phyloP scores from a whole-genome alignment of 2,888 invertebrate species.

The Hipparchia sbordonii region DNA sequence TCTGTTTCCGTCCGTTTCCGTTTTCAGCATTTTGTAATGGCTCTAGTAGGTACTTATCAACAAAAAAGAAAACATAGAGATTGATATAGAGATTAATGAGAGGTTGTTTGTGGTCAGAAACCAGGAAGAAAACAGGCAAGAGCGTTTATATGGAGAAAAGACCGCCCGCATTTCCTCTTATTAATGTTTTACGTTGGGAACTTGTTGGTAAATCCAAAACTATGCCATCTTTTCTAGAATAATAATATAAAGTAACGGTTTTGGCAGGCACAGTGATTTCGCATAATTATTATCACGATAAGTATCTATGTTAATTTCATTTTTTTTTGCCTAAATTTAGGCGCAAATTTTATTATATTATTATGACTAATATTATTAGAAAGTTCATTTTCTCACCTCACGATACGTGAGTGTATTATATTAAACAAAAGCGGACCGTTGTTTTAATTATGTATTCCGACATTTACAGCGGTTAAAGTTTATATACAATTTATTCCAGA shows the following conservation, averaged over 20 bases:
- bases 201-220: neutral
- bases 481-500: no score
- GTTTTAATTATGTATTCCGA: slow-evolving; percentile 12
- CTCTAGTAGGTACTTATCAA: no score
- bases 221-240: neutral
- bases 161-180: no score
- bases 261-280: neutral
- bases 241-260: slow-evolving; percentile 2
- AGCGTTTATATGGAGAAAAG: no score
- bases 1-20: no score
- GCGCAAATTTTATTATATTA: slow-evolving; percentile 3
- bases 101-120: no score
- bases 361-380: neutral
- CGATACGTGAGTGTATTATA: slow-evolving; percentile 1
- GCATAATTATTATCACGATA: neutral
- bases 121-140: no score
- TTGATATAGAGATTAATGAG: no score
- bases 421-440: slow-evolving; percentile 3
- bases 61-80: no score
- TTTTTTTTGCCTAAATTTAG: slow-evolving; percentile 10
- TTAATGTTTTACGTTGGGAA: no score
- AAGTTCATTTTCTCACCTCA: slow-evolving; percentile 13
- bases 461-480: neutral
- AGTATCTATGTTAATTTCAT: no score
- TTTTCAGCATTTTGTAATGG: no score